These are phyloP conservation scores for Parapristionchus giblindavisi DNA, from an alignment of 2,888 invertebrate genomes.

Conservation along the genomic window DNA sequence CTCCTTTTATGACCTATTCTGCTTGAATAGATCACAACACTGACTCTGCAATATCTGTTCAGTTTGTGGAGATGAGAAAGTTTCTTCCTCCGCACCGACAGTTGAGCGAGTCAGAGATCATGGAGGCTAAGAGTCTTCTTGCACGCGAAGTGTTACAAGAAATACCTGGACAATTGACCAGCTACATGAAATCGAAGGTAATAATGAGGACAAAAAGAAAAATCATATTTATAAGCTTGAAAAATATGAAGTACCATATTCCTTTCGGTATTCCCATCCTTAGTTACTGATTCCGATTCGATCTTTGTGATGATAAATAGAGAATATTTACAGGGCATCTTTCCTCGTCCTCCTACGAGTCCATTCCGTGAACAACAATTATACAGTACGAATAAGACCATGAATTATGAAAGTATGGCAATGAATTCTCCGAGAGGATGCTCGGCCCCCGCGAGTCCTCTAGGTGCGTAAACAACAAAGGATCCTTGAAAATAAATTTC, in stretches of 20 bases:
- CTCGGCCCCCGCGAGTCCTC: conserved; percentile 6
- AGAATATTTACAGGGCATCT: not conserved
- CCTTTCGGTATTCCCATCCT: not conserved
- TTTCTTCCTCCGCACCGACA: conserved; percentile 51
- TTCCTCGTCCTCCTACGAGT: not conserved
- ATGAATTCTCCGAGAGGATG: conserved; percentile 3
- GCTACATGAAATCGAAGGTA: conserved; percentile 44
- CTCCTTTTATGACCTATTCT: conserved; percentile 22
- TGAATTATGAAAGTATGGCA: conserved; percentile 15
- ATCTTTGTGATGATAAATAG: not conserved
- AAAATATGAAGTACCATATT: not conserved
- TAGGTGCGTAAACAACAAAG: conserved; percentile 1
- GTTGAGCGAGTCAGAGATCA: conserved; percentile 13
- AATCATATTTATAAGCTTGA: not conserved
- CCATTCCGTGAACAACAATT: conserved; percentile 12
- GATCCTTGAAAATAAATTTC: not conserved
- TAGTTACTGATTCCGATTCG: no score
- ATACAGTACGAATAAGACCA: not conserved
- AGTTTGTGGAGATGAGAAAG: conserved; percentile 68
- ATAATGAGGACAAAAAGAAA: not conserved
- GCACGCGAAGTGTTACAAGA: conserved; percentile 76
- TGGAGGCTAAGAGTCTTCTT: conserved; percentile 57
- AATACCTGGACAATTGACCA: conserved; percentile 66
- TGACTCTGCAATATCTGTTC: conserved; percentile 18
- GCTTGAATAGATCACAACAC: not conserved